Conservation (phyloP, 2,797 vertebrate species). For the Macropus fuliginosus region DNA sequence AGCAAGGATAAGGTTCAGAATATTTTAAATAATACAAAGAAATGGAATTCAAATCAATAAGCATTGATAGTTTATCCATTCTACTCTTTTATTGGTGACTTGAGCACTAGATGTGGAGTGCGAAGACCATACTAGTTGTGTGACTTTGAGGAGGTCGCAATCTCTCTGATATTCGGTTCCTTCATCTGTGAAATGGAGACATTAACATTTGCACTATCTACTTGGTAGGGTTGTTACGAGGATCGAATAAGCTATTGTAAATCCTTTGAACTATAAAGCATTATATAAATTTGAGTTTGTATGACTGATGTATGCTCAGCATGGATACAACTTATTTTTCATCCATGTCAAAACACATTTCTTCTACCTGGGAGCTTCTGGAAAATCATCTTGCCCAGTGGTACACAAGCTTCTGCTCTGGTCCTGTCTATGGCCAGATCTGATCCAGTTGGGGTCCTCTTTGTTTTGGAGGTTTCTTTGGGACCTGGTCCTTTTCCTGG, state of each 20-base stretch:
- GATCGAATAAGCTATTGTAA: no score
- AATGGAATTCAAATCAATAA: conserved; percentile 31
- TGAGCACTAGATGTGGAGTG: no score
- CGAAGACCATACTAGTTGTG: no score
- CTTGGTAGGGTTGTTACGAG: no score
- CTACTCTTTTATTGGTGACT: no score
- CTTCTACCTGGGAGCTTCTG: neutral
- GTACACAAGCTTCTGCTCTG: neutral
- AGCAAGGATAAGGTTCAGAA: no score
- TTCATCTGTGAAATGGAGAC: no score
- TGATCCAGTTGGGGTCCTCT: neutral
- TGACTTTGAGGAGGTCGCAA: no score
- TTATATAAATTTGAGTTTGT: neutral
- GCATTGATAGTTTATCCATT: neutral
- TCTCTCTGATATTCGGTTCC: no score
- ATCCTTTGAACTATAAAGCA: neutral
- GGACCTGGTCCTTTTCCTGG: neutral
- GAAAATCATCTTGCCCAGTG: neutral
- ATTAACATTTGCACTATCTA: no score
- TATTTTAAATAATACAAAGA: neutral
- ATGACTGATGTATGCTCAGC: neutral
- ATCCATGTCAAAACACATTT: neutral
- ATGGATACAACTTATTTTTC: neutral
- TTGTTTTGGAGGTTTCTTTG: neutral
- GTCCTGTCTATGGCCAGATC: neutral